Evolutionary conservation across 2,113 vertebrate genomes (phyloP).

Genomic region (Numenius arquata): DNA sequence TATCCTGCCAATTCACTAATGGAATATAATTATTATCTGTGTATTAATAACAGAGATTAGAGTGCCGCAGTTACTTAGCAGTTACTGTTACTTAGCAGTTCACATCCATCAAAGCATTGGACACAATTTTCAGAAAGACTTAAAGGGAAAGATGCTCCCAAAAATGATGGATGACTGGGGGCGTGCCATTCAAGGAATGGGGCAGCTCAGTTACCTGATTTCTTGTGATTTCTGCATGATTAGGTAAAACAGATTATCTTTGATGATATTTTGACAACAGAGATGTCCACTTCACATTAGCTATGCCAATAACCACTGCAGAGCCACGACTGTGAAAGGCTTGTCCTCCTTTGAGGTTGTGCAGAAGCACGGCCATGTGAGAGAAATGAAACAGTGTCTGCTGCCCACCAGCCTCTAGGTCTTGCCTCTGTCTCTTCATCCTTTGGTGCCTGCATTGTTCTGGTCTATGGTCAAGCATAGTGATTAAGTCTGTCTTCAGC

Average conservation of each 20-base stretch:
- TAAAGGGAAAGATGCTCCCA: not conserved
- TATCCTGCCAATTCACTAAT: conserved; percentile 36
- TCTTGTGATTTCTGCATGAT: not conserved
- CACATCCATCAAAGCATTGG: not conserved
- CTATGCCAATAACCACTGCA: not conserved
- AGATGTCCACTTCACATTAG: not conserved
- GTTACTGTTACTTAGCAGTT: not conserved
- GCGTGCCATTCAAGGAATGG: not conserved
- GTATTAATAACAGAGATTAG: not conserved
- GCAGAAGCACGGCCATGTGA: not conserved
- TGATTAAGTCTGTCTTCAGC: not conserved
- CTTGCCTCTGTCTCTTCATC: not conserved
- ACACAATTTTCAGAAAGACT: not conserved
- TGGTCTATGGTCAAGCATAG: not conserved
- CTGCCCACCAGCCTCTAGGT: not conserved
- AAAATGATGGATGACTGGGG: not conserved
- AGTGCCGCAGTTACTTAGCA: not conserved
- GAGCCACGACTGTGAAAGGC: not conserved
- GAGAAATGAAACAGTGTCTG: not conserved
- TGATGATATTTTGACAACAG: not conserved
- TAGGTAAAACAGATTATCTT: not conserved
- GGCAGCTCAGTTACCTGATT: not conserved
- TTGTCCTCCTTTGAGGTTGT: not conserved
- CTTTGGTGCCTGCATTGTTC: not conserved
- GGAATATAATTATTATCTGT: not conserved